Base-by-base conservation (phyloP, 2,888 invertebrate species). In the Tubulanus polymorphus region DNA sequence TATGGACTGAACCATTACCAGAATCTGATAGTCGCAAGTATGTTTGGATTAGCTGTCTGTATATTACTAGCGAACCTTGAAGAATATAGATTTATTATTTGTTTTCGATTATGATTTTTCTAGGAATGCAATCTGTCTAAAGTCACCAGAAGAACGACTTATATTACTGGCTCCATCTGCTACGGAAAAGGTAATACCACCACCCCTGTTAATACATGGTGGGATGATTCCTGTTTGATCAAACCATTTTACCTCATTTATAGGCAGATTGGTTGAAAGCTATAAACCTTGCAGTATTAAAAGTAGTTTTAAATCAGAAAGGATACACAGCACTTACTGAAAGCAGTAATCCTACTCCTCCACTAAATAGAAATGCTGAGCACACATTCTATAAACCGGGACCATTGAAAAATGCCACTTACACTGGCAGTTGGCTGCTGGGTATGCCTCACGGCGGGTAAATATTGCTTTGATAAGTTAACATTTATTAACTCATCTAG, bases 1-100 rank as follows among this genome's bases (percentile, higher is more conserved):
- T 92, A 47, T 93, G 93, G 93, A 84, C 91, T 1, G 90, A 90
- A 73, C 81, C 86, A 3, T 81, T 87, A 37, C 82, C 85, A n/a
- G 88, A 87, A 65, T 83, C 84, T 18, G 86, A 86, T 65, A 81
- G 37, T 83, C 86, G 83, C 83, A 71, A 62, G 71, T 66, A 29
- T 2, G 28, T 27, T 25, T 53, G 50, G 48, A 53, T 29, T 55
- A 32, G 35, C n/a, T n/a, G n/a, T n/a, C n/a, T n/a, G n/a, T n/a
- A n/a, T n/a, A n/a, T n/a, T n/a, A n/a, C n/a, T n/a, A n/a, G n/a
- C n/a, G n/a, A n/a, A n/a, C n/a, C n/a, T n/a, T n/a, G n/a, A n/a
- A n/a, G n/a, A n/a, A 15, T 55, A 8, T 23, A 27, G 18, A 37
- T 23, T 32, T 45, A 32, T 41, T 58, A 51, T 55, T 15, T 6